Base-by-base conservation (phyloP, 1,140 invertebrate genomes). In the Drosophila melanogaster region DNA sequence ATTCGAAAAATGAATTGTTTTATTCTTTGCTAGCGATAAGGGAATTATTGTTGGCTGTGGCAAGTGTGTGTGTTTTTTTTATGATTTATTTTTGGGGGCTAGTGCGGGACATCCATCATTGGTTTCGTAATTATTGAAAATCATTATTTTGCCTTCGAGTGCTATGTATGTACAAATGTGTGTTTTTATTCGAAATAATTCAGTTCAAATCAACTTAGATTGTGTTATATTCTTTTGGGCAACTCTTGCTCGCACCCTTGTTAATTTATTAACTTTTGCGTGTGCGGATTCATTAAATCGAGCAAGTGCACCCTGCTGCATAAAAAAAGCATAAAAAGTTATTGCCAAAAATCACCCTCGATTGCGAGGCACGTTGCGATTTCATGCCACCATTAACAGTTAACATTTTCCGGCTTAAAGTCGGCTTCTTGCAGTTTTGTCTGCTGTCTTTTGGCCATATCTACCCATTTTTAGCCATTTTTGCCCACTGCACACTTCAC, bases 401-500 rank as follows among this genome's bases (percentile, higher is more conserved):
- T 70, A 66, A 22, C 37, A 66, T 43, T 70, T 69, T 56, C 53
- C 33, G 50, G 64, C 65, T 57, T 70, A 35, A 70, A 65, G 33
- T 75, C 72, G 46, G 46, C 30, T 49, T 46, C 76, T 56, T 61
- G 33, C 46, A 53, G 43, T 74, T 50, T 57, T 53, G 11, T 38
- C 38, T 46, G 43, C 35, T 33, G 24, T 12, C 4, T 65, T 54
- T 38, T 56, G 6, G 15, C 40, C 40, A 41, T 49, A 51, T 55
- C 60, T 64, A 47, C 22, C 6, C 11, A 11, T 73, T 77, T 80
- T 62, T 77, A 8, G 30, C 30, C 30, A 8, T 30, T 30, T 77
- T 80, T 59, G 54, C 53, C 53, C 73, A 74, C 70, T 86, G 81
- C 81, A 85, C 86, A 85, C 86, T 85, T 85, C 74, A 86, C 81